Evolutionary conservation across 2,888 invertebrate genomes (phyloP).

Genomic region (Apotomis betuletana): DNA sequence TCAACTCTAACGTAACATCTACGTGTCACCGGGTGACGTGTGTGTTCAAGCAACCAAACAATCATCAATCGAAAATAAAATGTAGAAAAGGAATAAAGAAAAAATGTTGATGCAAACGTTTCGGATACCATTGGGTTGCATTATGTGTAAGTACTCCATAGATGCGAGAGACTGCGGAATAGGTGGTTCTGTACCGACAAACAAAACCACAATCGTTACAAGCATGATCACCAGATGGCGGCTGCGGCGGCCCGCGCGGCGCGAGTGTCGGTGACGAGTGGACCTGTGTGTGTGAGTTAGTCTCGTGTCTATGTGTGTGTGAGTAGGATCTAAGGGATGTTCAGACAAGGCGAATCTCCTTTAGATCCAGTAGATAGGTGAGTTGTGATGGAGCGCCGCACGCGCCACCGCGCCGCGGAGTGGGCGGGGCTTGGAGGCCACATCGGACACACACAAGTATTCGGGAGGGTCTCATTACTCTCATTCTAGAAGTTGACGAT

Average conservation of each 20-base stretch:
- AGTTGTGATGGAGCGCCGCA: background rate
- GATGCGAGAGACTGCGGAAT: conserved; percentile 81
- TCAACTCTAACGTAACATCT: conserved; percentile 62
- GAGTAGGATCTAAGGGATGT: conserved; percentile 3
- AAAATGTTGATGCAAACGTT: conserved; percentile 69
- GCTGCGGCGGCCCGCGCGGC: conserved; percentile 39
- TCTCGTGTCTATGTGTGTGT: conserved; percentile 12
- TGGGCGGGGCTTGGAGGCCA: conserved; percentile 43
- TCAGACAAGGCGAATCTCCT: background rate
- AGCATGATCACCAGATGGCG: conserved; percentile 61
- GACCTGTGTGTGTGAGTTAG: background rate
- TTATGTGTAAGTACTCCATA: conserved; percentile 82
- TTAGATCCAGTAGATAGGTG: background rate
- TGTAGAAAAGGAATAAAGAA: conserved; percentile 58
- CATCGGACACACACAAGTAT: conserved; percentile 56
- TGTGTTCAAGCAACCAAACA: conserved; percentile 53
- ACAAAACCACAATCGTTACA: conserved; percentile 79
- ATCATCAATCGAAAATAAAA: conserved; percentile 54
- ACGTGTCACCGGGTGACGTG: conserved; percentile 64
- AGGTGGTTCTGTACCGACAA: conserved; percentile 81
- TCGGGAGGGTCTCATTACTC: conserved; percentile 63
- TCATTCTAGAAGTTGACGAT: conserved; percentile 64
- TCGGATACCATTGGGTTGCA: conserved; percentile 82
- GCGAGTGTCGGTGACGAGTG: conserved; percentile 3
- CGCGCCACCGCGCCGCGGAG: conserved; percentile 44